Percentiles rank a stretch among this genome's conserved stretches.
phyloP scores from a whole-genome alignment of 30 jellyfish, hydroid and myxozoan genomes.

The Mastigias papua region DNA sequence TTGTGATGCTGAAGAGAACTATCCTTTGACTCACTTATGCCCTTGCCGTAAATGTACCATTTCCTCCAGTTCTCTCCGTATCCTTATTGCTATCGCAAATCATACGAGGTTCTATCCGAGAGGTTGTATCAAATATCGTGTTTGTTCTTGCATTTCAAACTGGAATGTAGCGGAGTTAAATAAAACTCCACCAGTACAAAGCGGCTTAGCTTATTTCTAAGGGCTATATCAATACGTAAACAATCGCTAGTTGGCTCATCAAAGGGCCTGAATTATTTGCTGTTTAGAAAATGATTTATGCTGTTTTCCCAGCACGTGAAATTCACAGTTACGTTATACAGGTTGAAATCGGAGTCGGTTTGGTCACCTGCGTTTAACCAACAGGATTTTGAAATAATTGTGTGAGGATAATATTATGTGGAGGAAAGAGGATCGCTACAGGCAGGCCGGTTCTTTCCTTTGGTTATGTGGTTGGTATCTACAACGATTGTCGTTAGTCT shows the following conservation, averaged over 20 bases:
- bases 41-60: too few species aligned
- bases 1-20: too few species aligned
- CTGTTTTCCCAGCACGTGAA: background rate
- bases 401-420: background rate
- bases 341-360: slow-evolving; percentile 11
- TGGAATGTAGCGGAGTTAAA: background rate
- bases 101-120: background rate
- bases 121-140: slow-evolving; percentile 9
- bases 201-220: background rate
- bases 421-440: slow-evolving; percentile 13
- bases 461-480: slow-evolving; percentile 2
- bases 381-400: slow-evolving; percentile 4
- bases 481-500: background rate
- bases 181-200: background rate
- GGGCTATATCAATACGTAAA: background rate
- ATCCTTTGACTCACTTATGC: too few species aligned
- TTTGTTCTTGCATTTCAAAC: background rate
- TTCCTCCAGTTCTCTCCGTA: too few species aligned
- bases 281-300: background rate
- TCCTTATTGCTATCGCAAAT: too few species aligned
- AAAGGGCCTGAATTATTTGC: background rate
- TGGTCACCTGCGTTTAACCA: slow-evolving; percentile 24
- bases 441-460: background rate
- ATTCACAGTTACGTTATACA: background rate
- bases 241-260: background rate